These are phyloP conservation scores for Drosophila ficusphila DNA, from an alignment of 1,140 invertebrate genomes.

Conservation along the genomic window DNA sequence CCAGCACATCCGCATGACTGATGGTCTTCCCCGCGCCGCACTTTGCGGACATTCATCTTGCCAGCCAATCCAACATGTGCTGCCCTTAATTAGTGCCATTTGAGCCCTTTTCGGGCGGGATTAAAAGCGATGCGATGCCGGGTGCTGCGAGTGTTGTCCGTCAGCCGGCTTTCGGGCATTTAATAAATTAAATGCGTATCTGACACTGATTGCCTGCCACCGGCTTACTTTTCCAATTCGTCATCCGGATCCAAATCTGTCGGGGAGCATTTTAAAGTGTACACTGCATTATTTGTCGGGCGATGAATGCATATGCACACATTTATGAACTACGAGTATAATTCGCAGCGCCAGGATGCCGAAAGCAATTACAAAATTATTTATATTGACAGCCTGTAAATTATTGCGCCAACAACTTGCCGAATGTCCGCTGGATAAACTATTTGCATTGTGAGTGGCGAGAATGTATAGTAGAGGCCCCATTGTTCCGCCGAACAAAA, in stretches of 20 bases:
- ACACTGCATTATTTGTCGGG: slow-evolving; percentile 9
- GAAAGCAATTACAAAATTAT: slow-evolving; percentile 26
- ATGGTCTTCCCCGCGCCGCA: slow-evolving; percentile 46
- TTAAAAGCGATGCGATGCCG: slow-evolving; percentile 45
- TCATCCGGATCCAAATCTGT: slow-evolving; percentile 32
- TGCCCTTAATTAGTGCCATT: slow-evolving; percentile 64
- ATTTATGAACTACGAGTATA: neutral
- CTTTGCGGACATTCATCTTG: slow-evolving; percentile 64
- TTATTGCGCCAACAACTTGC: neutral
- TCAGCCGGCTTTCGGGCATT: neutral
- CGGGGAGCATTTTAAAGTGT: neutral
- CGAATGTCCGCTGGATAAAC: neutral
- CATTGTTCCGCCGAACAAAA: slow-evolving; percentile 38
- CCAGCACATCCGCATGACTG: slow-evolving; percentile 42
- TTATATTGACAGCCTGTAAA: slow-evolving; percentile 18
- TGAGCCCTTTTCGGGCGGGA: slow-evolving; percentile 21
- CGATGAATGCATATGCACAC: slow-evolving; percentile 2
- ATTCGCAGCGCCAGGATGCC: neutral
- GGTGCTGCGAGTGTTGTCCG: slow-evolving; percentile 21
- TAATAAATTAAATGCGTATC: slow-evolving; percentile 20
- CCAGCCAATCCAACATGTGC: slow-evolving; percentile 58
- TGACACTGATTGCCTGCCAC: slow-evolving; percentile 54
- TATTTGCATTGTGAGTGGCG: slow-evolving; percentile 32
- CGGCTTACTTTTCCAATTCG: slow-evolving; percentile 7
- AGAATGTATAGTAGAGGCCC: neutral